Conservation (phyloP, 2,113 vertebrate species). For the Pitta sordida region DNA sequence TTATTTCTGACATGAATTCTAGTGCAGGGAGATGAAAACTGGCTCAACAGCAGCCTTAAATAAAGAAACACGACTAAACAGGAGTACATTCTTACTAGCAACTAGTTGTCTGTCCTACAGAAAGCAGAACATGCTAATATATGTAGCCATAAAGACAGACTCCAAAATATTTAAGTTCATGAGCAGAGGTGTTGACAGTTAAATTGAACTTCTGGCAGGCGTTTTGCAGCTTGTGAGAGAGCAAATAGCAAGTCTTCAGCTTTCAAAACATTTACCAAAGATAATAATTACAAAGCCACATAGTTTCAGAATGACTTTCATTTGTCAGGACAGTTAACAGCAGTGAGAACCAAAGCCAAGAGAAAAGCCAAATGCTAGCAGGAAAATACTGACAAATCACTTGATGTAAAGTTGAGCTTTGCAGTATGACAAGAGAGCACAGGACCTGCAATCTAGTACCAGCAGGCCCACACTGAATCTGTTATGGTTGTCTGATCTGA, state of each 20-base stretch:
- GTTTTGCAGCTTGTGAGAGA: slow-evolving; percentile 32
- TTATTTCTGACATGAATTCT: neutral
- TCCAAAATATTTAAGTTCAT: slow-evolving; percentile 60
- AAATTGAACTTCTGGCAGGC: slow-evolving; percentile 72
- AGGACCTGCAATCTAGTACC: neutral
- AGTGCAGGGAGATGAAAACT: neutral
- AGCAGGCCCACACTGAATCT: neutral
- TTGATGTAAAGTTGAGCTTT: neutral
- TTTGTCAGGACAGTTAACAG: slow-evolving; percentile 58
- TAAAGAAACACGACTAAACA: slow-evolving; percentile 63
- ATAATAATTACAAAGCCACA: slow-evolving; percentile 68
- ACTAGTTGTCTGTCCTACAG: slow-evolving; percentile 53
- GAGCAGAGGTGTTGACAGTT: slow-evolving; percentile 70
- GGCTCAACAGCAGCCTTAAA: slow-evolving; percentile 7
- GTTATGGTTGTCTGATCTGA: neutral
- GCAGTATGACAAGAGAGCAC: neutral
- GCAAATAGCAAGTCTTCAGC: slow-evolving; percentile 53
- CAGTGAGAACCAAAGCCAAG: slow-evolving; percentile 51
- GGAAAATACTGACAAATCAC: slow-evolving; percentile 32
- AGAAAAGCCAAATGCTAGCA: slow-evolving; percentile 52
- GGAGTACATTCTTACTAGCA: slow-evolving; percentile 46
- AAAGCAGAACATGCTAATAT: slow-evolving; percentile 60
- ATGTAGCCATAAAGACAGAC: slow-evolving; percentile 47
- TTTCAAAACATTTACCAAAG: slow-evolving; percentile 67
- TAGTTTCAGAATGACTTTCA: slow-evolving; percentile 66